phyloP scores from a whole-genome alignment of 1,140 invertebrate genomes.

The Neodiprion virginianus region DNA sequence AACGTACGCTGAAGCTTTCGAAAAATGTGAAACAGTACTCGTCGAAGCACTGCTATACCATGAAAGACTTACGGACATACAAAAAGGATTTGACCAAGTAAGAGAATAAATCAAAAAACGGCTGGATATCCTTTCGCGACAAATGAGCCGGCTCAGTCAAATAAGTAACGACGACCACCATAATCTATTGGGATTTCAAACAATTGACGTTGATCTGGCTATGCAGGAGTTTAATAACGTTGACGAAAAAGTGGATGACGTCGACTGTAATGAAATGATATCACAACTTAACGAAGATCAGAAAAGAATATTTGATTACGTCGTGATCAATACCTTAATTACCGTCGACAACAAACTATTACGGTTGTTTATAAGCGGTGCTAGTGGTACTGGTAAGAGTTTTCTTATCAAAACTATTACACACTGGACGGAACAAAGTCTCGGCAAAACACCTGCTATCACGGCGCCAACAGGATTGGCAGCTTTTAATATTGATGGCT shows the following conservation, averaged over 20 bases:
- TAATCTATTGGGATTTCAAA: neutral
- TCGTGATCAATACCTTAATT: neutral
- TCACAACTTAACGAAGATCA: neutral
- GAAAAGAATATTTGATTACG: neutral
- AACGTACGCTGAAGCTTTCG: neutral
- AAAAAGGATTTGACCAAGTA: neutral
- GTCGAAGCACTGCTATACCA: neutral
- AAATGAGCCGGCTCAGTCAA: neutral
- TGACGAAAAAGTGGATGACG: neutral
- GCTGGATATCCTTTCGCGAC: neutral
- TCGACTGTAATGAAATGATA: neutral
- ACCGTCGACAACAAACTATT: neutral
- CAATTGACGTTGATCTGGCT: neutral
- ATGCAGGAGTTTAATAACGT: neutral
- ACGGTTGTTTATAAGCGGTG: neutral
- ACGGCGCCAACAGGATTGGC: conserved; percentile 15
- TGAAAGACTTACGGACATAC: too few species aligned
- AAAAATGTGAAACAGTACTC: neutral
- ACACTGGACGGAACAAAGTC: neutral
- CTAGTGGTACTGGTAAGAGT: neutral
- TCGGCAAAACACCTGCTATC: neutral
- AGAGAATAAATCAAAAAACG: neutral
- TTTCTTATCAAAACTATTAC: neutral
- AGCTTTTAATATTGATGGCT: conserved; percentile 39
- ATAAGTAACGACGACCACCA: neutral